Conservation (phyloP, 2,888 invertebrate species). For the Oligia fasciuncula region DNA sequence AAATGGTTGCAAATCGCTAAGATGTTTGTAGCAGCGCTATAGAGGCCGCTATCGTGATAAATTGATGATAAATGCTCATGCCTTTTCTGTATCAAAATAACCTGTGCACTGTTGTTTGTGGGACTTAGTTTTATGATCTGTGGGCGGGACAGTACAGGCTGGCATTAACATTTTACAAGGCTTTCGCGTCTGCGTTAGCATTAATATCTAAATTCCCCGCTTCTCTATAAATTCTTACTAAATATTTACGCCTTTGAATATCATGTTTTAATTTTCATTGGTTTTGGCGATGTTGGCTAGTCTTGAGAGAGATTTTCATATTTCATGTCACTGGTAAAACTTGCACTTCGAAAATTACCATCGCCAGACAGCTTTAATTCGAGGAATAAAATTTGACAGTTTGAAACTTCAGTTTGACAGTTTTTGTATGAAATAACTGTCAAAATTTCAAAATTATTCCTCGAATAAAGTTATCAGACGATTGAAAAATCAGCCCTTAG, state of each 20-base stretch:
- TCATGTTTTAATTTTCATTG: not conserved
- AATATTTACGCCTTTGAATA: slow-evolving; percentile 29
- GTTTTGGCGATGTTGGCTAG: not conserved
- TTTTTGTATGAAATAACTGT: too few species aligned
- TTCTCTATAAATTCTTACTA: not conserved
- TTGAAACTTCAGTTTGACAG: too few species aligned
- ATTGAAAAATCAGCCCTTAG: not conserved
- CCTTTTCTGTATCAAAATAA: not conserved
- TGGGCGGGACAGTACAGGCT: slow-evolving; percentile 7
- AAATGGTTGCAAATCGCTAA: not conserved
- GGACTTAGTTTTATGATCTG: not conserved
- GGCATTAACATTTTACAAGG: slow-evolving; percentile 29
- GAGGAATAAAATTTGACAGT: too few species aligned
- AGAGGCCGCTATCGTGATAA: not conserved
- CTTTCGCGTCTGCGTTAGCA: slow-evolving; percentile 22
- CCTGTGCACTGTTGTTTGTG: not conserved
- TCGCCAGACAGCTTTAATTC: too few species aligned
- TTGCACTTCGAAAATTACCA: not conserved
- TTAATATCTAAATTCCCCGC: slow-evolving; percentile 13
- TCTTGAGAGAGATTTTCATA: not conserved
- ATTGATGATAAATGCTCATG: not conserved
- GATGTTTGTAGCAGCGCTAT: too few species aligned
- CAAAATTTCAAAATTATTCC: too few species aligned
- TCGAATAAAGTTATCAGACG: too few species aligned
- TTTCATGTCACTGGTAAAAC: not conserved